Evolutionary conservation across 2,113 vertebrate genomes (phyloP).

Genomic region (Calidris pugnax): DNA sequence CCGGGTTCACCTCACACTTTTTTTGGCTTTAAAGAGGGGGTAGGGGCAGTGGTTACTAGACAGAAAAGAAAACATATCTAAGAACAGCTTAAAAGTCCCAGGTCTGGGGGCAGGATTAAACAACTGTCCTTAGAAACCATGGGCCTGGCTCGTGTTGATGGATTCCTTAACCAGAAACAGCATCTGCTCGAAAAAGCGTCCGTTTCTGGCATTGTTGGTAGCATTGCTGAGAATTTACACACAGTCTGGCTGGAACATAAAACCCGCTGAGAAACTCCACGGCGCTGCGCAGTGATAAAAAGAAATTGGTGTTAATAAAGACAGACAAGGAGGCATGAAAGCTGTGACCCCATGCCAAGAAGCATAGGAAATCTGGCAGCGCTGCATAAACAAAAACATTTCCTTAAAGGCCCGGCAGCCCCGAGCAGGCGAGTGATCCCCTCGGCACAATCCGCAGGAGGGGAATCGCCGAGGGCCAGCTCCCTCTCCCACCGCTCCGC

Average conservation of each 20-base stretch:
- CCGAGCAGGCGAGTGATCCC: not conserved
- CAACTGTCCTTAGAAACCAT: constrained; percentile 29
- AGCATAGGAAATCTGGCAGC: constrained; percentile 71
- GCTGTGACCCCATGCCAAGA: constrained; percentile 56
- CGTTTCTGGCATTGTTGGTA: constrained; percentile 36
- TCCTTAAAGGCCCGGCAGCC: constrained; percentile 53
- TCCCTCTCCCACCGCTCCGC: not conserved
- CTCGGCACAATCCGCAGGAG: not conserved
- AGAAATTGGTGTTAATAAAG: constrained; percentile 58
- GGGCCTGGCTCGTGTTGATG: constrained; percentile 43
- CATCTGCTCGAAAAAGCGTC: constrained; percentile 47
- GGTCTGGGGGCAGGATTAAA: constrained; percentile 12
- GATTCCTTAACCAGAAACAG: constrained; percentile 66
- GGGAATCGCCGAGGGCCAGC: not conserved
- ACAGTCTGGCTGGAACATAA: constrained; percentile 57
- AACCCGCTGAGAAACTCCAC: constrained; percentile 55
- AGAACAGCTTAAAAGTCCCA: not conserved
- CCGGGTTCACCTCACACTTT: not conserved
- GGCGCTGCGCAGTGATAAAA: constrained; percentile 31
- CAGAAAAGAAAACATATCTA: not conserved
- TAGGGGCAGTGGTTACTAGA: not conserved
- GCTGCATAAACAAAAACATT: constrained; percentile 73
- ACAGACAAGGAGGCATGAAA: constrained; percentile 38
- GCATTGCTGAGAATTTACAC: constrained; percentile 56
- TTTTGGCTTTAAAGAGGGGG: not conserved